Evolutionary conservation across 2,797 vertebrate genomes (phyloP).

Genomic region (Myiotriccus ornatus): DNA sequence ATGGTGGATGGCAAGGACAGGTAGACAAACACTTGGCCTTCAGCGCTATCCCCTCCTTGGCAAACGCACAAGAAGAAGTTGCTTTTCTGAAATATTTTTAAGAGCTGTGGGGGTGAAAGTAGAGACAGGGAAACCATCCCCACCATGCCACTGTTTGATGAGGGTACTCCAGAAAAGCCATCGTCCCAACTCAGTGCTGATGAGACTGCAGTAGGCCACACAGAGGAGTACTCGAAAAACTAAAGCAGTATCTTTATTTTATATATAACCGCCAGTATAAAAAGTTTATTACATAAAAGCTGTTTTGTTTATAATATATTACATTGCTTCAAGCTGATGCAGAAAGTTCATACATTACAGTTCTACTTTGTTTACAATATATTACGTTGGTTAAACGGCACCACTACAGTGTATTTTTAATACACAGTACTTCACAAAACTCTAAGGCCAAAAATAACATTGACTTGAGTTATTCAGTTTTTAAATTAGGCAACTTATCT

Average conservation of each 20-base stretch:
- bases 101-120: not conserved
- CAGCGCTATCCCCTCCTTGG: not conserved
- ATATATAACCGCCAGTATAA: slow-evolving; percentile 74
- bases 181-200: accelerated
- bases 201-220: not conserved
- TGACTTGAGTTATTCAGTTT: not conserved
- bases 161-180: not conserved
- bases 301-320: slow-evolving; percentile 80
- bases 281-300: slow-evolving; percentile 76
- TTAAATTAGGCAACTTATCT: slow-evolving; percentile 45
- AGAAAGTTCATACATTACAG: slow-evolving; percentile 70
- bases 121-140: not conserved
- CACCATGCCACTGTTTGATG: not conserved
- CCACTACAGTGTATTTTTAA: slow-evolving; percentile 61
- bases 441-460: slow-evolving; percentile 17
- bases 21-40: accelerated
- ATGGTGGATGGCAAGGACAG: not conserved
- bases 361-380: slow-evolving; percentile 76
- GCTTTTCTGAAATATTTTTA: not conserved
- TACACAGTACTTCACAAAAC: slow-evolving; percentile 45
- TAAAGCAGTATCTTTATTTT: slow-evolving; percentile 78
- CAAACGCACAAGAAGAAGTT: not conserved
- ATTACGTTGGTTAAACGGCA: slow-evolving; percentile 75
- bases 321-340: slow-evolving; percentile 75
- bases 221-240: slow-evolving; percentile 50